These are phyloP conservation scores for Andrena bicolor DNA, from an alignment of 2,888 invertebrate species.

Conservation along the genomic window DNA sequence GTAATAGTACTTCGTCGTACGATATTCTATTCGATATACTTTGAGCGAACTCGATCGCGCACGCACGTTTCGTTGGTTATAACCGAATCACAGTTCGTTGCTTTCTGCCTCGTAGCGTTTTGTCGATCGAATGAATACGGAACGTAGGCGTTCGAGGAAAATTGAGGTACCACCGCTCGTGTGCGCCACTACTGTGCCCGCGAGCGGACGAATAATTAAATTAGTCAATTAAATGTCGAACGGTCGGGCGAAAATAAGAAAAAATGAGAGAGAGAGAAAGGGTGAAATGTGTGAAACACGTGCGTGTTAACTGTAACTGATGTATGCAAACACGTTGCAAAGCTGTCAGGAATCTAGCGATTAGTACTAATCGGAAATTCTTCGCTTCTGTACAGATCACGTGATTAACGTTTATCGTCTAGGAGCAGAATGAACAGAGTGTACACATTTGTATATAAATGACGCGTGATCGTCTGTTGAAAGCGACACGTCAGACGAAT, in stretches of 20 bases:
- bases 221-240: conserved; percentile 72
- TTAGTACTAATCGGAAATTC: conserved; percentile 48
- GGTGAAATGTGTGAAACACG: conserved; percentile 15
- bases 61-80: conserved; percentile 14
- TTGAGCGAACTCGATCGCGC: not conserved
- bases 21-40: conserved; percentile 4
- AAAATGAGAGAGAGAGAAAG: not conserved
- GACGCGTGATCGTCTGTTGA: conserved; percentile 63
- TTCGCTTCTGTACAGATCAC: conserved; percentile 74
- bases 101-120: not conserved
- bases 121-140: not conserved
- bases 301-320: conserved; percentile 49
- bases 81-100: conserved; percentile 11
- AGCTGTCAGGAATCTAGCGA: conserved; percentile 50
- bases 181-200: conserved; percentile 47
- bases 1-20: conserved; percentile 8
- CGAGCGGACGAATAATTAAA: conserved; percentile 63
- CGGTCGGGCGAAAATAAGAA: conserved; percentile 24
- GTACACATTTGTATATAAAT: conserved; percentile 79
- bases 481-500: conserved; percentile 59
- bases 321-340: conserved; percentile 42
- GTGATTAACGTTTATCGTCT: conserved; percentile 66
- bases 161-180: conserved; percentile 2
- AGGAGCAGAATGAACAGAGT: conserved; percentile 75
- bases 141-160: conserved; percentile 8